Evolutionary conservation across 1,140 invertebrate genomes (phyloP).

Genomic region (Diabrotica undecimpunctata): DNA sequence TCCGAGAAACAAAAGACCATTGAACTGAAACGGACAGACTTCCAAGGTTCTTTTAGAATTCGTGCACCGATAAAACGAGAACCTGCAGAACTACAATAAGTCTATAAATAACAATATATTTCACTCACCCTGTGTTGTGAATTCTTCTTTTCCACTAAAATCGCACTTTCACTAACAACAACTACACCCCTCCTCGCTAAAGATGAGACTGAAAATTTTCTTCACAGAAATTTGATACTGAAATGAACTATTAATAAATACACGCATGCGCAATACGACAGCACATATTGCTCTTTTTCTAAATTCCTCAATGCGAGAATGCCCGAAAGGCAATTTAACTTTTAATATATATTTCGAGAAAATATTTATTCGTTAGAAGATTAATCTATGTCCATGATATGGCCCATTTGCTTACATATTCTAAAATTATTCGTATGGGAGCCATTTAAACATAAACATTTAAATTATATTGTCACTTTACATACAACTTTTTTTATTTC

Average conservation of each 20-base stretch:
- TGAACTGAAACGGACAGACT: neutral
- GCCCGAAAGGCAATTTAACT: neutral
- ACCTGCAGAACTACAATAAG: neutral
- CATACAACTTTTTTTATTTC: too few species aligned
- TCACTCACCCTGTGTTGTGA: conserved; percentile 13
- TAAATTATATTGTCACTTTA: too few species aligned
- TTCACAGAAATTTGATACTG: conserved; percentile 28
- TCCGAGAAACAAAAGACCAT: neutral
- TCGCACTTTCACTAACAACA: conserved; percentile 22
- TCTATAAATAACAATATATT: neutral
- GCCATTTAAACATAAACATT: too few species aligned
- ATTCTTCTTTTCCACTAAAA: conserved; percentile 16
- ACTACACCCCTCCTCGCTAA: conserved; percentile 23
- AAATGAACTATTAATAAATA: conserved; percentile 30
- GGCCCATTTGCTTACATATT: too few species aligned
- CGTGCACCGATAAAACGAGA: neutral
- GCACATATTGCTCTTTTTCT: neutral
- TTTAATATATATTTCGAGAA: too few species aligned
- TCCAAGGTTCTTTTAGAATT: neutral
- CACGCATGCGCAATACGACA: conserved; percentile 18
- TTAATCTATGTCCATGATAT: too few species aligned
- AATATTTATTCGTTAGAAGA: too few species aligned
- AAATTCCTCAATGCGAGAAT: neutral
- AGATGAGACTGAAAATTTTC: conserved; percentile 27
- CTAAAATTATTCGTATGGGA: too few species aligned